A percentile compares a stretch with the other conserved stretches of the same genome.
phyloP scores from a whole-genome alignment of 2,888 invertebrate genomes.

The Ischnura elegans region DNA sequence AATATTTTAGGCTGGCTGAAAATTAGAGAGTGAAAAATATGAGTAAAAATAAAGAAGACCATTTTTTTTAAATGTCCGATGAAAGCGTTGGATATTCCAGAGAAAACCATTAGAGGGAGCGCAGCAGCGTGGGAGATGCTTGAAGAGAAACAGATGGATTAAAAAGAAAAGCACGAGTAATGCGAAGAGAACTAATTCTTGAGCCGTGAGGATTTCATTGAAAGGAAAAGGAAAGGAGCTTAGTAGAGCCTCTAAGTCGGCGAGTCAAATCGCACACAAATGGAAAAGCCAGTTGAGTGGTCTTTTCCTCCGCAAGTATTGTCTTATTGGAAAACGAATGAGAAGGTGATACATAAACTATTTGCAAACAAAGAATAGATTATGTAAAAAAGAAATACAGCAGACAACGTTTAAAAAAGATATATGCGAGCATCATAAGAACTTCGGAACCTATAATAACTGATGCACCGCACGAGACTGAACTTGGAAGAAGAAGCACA shows the following conservation, averaged over 20 bases:
- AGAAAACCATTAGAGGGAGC: not conserved
- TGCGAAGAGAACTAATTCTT: not conserved
- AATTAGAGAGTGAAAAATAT: not conserved
- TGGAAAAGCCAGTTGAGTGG: not conserved
- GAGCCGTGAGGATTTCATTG: slow-evolving; percentile 13
- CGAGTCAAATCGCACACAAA: not conserved
- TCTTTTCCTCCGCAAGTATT: not conserved
- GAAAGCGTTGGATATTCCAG: not conserved
- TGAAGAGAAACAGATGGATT: not conserved
- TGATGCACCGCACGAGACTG: too few species aligned
- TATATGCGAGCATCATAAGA: too few species aligned
- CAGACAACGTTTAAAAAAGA: too few species aligned
- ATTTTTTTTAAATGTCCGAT: not conserved
- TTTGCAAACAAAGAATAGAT: too few species aligned
- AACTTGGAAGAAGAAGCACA: too few species aligned
- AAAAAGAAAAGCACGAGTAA: not conserved
- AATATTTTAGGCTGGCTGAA: too few species aligned
- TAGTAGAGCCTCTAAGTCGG: slow-evolving; percentile 34
- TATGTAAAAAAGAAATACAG: too few species aligned
- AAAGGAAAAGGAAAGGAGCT: slow-evolving; percentile 18
- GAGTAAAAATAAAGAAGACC: not conserved
- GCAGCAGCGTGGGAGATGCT: not conserved
- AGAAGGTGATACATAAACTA: too few species aligned
- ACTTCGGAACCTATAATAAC: too few species aligned
- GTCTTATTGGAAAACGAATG: not conserved